Conservation (phyloP, 2,888 invertebrate genomes). For the Heliconius aoede region DNA sequence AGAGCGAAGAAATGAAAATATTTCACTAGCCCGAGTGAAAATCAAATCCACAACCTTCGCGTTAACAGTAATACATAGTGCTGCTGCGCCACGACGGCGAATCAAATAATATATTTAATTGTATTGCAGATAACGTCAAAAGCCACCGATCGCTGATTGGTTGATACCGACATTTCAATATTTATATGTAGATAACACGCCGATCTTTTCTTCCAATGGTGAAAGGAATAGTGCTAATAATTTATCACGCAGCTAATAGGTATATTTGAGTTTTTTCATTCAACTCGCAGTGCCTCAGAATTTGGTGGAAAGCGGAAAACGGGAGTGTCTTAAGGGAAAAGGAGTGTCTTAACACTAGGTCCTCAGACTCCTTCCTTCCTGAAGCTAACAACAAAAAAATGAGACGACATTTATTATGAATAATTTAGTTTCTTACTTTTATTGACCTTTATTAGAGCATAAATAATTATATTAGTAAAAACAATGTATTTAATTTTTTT, state of each 20-base stretch:
- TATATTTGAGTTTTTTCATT: background rate
- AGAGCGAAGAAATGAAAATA: background rate
- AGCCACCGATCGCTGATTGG: conserved; percentile 35
- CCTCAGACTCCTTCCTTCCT: no score
- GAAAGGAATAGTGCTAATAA: conserved; percentile 17
- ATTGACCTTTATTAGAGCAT: no score
- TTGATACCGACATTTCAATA: conserved; percentile 18
- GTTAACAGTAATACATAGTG: background rate
- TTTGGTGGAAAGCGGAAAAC: no score
- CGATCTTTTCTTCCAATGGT: conserved; percentile 38
- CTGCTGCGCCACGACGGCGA: no score
- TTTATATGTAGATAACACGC: conserved; percentile 29
- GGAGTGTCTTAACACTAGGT: no score
- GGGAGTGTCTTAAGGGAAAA: no score
- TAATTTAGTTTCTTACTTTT: no score
- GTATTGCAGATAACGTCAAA: conserved; percentile 27
- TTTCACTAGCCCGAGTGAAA: background rate
- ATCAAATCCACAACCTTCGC: background rate
- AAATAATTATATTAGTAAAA: no score
- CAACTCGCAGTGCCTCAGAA: no score
- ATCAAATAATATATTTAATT: background rate
- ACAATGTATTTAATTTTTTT: no score
- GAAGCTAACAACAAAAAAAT: no score
- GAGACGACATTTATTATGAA: no score
- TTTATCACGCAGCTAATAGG: conserved; percentile 27